Evolutionary conservation across 2,113 vertebrate genomes (phyloP), one percentile per base, ranked within the genome.

Genomic region (Hippopotamus amphibius): DNA sequence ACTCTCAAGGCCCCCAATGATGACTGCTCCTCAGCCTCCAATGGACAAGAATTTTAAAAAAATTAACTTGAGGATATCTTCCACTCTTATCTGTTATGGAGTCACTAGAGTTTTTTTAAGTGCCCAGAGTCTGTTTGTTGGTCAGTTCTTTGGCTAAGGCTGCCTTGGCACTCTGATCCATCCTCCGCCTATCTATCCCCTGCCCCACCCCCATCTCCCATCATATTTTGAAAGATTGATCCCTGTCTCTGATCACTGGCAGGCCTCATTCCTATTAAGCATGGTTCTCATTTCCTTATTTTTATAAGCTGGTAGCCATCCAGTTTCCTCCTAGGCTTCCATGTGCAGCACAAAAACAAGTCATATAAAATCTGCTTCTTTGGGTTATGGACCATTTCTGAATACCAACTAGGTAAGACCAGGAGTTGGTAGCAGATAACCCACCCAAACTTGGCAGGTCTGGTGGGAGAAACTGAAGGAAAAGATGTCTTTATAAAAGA

Each of bases 221-320:
- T 96, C 46, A 7, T 93, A 86, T 93, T 97, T 96, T 68, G 46
- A 97, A 97, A 97, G 77, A 82, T 92, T 94, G 91, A 85, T 92
- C 9, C 28, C 30, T 97, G 86, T 83, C 94, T 89, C 43, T 8
- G 22, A 55, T 93, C 48, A 88, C 88, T 90, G 96, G 87, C 85
- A 83, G 46, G 57, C 59, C 30, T 95, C 43, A 57, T 79, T 88
- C 57, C 63, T 95, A 55, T 74, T 93, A 95, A 95, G n/a, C 57
- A 81, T 94, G 95, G 85, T 90, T 97, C 53, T 97, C 80, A 93
- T 97, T 97, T 98, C 91, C 88, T 97, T 86, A 63, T 94, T 97
- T 97, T 96, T 95, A 96, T 93, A 97, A 97, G 83, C 88, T 97
- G 88, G 74, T 89, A 69, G 68, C 41, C 16, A 53, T 74, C 57